Conservation (phyloP, 2,888 invertebrate species). For the Phasia obesa region DNA sequence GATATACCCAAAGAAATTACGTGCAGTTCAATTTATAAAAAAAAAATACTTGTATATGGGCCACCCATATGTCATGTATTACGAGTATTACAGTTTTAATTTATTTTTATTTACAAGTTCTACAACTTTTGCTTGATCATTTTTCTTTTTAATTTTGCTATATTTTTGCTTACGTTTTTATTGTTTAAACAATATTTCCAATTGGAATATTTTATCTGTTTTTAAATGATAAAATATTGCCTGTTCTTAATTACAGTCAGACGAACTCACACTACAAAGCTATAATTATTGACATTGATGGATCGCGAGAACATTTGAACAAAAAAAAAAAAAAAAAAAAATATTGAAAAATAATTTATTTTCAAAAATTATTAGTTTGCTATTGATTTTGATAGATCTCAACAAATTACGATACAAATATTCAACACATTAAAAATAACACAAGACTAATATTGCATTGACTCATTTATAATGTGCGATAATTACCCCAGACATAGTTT, state of each 20-base stretch:
- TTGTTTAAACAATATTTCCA: not conserved
- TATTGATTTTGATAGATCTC: conserved; percentile 11
- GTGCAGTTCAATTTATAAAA: no score
- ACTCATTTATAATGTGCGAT: no score
- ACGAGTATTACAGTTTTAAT: no score
- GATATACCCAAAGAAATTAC: no score
- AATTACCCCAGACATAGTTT: no score
- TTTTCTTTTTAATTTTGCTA: no score
- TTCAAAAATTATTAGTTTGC: conserved; percentile 2
- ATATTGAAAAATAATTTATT: not conserved
- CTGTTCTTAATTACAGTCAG: conserved; percentile 4
- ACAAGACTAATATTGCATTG: no score
- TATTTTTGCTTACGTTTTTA: no score
- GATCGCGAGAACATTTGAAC: conserved; percentile 23
- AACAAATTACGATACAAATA: not conserved
- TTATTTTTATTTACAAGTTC: no score
- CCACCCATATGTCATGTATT: no score
- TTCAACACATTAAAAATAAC: not conserved
- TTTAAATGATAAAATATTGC: conserved; percentile 17
- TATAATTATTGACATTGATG: conserved; percentile 58
- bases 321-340: not conserved
- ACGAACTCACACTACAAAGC: conserved; percentile 18
- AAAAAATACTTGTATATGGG: no score
- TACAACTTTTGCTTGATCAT: no score
- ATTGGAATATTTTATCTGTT: not conserved